Conservation (phyloP, 2,797 vertebrate species). For the Benthosema pterotum region DNA sequence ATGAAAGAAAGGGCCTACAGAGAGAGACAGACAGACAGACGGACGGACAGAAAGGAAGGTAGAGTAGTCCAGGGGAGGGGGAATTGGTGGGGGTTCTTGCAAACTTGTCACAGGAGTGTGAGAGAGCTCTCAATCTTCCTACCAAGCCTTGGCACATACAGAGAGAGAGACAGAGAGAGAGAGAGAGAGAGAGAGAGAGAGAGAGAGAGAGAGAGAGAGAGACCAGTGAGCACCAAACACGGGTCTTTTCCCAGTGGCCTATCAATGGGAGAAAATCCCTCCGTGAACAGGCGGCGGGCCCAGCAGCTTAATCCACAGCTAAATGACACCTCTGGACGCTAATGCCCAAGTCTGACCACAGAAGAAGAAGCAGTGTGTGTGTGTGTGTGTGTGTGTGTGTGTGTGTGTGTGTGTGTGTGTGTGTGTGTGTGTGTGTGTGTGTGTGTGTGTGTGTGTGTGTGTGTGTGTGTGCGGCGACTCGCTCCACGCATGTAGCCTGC, state of each 20-base stretch:
- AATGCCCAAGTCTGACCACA: slow-evolving; percentile 78
- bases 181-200: slow-evolving; percentile 11
- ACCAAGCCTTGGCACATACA: slow-evolving; percentile 58
- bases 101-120: slow-evolving; percentile 50
- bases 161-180: slow-evolving; percentile 47
- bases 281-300: slow-evolving; percentile 74
- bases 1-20: slow-evolving; percentile 4
- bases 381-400: too few species aligned
- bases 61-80: slow-evolving; percentile 1
- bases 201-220: slow-evolving; percentile 2
- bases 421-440: too few species aligned
- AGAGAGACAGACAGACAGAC: not conserved
- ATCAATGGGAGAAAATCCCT: slow-evolving; percentile 73
- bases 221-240: slow-evolving; percentile 63
- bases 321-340: slow-evolving; percentile 79
- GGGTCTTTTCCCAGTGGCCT: slow-evolving; percentile 58
- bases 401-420: too few species aligned
- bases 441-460: too few species aligned
- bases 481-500: slow-evolving; percentile 66
- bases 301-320: slow-evolving; percentile 78
- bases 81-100: slow-evolving; percentile 23
- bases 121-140: slow-evolving; percentile 69
- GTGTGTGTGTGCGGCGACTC: slow-evolving; percentile 55
- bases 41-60: too few species aligned
- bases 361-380: too few species aligned